A percentile compares a stretch with the other conserved stretches of the same genome.
Evolutionary conservation across 2,888 invertebrate species (phyloP).

Genomic region (Ommatoiulus sabulosus): DNA sequence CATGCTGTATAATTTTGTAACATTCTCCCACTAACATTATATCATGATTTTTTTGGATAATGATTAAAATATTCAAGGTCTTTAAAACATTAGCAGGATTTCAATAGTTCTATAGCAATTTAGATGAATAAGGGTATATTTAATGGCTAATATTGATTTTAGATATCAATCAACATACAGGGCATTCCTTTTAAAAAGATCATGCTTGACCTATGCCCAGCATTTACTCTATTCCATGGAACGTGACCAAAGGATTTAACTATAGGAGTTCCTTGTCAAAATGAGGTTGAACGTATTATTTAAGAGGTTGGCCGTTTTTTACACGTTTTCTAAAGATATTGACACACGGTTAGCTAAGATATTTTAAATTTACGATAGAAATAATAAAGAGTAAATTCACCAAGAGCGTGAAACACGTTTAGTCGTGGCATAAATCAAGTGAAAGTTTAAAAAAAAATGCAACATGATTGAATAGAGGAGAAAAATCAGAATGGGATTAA

Average conservation of each 20-base stretch:
- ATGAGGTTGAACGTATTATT: slow-evolving; percentile 37
- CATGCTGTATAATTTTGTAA: too few relatives aligned
- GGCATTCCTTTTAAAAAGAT: not conserved
- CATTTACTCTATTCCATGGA: not conserved
- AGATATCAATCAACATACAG: not conserved
- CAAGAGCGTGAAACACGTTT: slow-evolving; percentile 26
- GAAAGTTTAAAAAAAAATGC: not conserved
- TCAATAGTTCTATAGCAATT: not conserved
- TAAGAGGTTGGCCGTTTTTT: slow-evolving; percentile 38
- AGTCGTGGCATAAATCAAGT: slow-evolving; percentile 4
- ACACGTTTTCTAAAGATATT: not conserved
- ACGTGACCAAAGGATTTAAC: slow-evolving; percentile 20
- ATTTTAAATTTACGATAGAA: not conserved
- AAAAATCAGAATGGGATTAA: slow-evolving; percentile 13
- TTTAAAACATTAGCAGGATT: not conserved
- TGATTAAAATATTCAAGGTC: not conserved
- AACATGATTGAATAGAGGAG: not conserved
- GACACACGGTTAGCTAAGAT: not conserved
- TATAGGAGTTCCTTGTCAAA: slow-evolving; percentile 41
- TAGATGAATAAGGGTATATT: not conserved
- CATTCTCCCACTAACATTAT: too few relatives aligned
- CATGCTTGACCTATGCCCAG: not conserved
- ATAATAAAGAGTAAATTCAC: not conserved
- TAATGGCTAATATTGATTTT: slow-evolving; percentile 23
- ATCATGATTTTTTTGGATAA: too few relatives aligned